Conservation (phyloP, 1,140 invertebrate genomes). For the Olivierus martensii region DNA sequence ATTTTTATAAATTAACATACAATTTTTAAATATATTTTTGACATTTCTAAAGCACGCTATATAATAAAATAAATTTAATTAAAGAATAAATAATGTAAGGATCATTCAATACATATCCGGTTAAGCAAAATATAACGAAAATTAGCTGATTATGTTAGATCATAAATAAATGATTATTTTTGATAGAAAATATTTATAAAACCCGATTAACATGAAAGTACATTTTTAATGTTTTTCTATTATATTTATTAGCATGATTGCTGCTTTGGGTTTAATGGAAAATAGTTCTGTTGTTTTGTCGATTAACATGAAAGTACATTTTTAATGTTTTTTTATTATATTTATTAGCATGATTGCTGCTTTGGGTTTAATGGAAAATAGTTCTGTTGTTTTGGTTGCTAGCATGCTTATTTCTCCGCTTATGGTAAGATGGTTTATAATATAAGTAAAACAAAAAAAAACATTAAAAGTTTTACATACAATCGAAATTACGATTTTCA, state of each 20-base stretch:
- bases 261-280: constrained; percentile 58
- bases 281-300: constrained; percentile 61
- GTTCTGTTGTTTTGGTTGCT: constrained; percentile 64
- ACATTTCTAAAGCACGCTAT: too few relatives aligned
- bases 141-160: too few relatives aligned
- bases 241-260: constrained; percentile 56
- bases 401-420: constrained; percentile 76
- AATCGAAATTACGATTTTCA: not conserved
- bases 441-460: not conserved
- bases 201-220: too few relatives aligned
- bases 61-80: too few relatives aligned
- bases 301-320: not conserved
- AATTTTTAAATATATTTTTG: too few relatives aligned
- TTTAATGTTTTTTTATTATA: constrained; percentile 31
- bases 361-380: constrained; percentile 62
- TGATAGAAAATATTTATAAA: too few relatives aligned
- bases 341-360: constrained; percentile 57
- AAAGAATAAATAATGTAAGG: too few relatives aligned
- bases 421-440: constrained; percentile 41
- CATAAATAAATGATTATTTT: too few relatives aligned
- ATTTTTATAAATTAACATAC: too few relatives aligned
- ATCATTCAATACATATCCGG: too few relatives aligned
- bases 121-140: too few relatives aligned
- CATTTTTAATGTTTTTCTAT: too few relatives aligned
- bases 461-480: not conserved